phyloP scores from a whole-genome alignment of 2,888 invertebrate species.

The Hirudinaria manillensis region DNA sequence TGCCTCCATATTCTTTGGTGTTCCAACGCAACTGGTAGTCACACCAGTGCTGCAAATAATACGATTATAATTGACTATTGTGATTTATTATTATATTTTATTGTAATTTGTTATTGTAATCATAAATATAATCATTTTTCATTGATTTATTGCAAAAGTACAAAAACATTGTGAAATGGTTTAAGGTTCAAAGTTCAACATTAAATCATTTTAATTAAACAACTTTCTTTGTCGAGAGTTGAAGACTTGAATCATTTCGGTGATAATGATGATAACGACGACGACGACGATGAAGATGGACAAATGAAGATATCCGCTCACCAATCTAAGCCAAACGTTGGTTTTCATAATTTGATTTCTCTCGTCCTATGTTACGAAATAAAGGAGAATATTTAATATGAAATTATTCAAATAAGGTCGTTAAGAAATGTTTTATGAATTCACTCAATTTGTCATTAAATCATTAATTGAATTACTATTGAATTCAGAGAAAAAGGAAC shows the following conservation, averaged over 20 bases:
- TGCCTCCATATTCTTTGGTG: conserved; percentile 23
- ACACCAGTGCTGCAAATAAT: conserved; percentile 26
- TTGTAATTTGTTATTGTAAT: neutral
- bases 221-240: neutral
- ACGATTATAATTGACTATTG: no score
- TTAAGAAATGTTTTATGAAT: neutral
- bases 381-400: neutral
- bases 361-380: conserved; percentile 26
- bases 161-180: neutral
- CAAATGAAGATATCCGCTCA: neutral
- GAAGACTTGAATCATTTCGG: neutral
- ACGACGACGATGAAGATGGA: no score
- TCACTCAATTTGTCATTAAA: neutral
- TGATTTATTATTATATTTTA: no score
- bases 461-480: no score
- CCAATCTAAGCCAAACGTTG: conserved; percentile 32
- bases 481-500: no score
- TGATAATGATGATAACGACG: no score
- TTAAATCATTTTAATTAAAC: neutral
- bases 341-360: conserved; percentile 34
- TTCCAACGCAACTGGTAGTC: conserved; percentile 33
- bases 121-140: no score
- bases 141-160: neutral
- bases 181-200: no score
- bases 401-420: neutral